Conservation (phyloP, 2,113 vertebrate genomes). For the Lepus americanus region DNA sequence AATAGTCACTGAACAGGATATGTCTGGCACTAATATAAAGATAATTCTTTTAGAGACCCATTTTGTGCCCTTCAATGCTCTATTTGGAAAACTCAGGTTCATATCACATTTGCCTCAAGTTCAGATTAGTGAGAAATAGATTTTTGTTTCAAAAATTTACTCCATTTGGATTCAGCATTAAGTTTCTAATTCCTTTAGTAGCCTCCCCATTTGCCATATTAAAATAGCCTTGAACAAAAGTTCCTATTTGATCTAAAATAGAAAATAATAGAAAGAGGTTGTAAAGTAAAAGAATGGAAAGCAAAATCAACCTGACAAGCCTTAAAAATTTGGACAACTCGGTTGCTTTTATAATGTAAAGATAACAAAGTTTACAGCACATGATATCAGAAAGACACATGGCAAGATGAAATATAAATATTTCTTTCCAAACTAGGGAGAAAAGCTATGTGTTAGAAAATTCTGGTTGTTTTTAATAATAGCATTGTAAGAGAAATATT, state of each 20-base stretch:
- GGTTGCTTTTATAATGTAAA: neutral
- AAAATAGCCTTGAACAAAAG: conserved; percentile 14
- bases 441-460: conserved; percentile 20
- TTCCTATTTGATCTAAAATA: neutral
- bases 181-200: neutral
- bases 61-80: neutral
- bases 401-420: conserved; percentile 1
- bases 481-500: neutral
- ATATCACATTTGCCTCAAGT: neutral
- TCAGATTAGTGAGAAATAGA: neutral
- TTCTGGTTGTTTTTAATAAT: neutral
- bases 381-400: neutral
- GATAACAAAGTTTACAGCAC: neutral
- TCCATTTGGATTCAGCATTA: neutral
- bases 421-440: neutral
- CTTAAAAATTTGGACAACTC: neutral
- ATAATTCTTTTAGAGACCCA: neutral
- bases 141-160: neutral
- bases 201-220: neutral
- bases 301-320: neutral
- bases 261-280: neutral
- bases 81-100: neutral
- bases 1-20: neutral
- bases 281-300: neutral
- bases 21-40: neutral